Evolutionary conservation across 64 coral and sea anemone species (phyloP), one percentile per base, ranked within the genome.

Genomic region (Montipora efflorescens): DNA sequence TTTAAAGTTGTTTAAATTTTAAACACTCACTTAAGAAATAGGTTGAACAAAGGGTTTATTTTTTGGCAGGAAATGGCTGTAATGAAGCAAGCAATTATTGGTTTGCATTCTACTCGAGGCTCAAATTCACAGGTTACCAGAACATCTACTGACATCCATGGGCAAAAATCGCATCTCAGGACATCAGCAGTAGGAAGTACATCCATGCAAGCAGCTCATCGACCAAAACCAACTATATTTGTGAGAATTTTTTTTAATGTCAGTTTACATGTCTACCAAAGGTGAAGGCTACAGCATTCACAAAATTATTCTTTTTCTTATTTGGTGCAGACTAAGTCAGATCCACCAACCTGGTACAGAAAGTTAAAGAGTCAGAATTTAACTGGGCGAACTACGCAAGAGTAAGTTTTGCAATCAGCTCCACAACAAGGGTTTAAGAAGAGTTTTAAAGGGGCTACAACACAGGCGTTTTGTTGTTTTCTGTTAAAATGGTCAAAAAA

Each of bases 1-100:
- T 36, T 36, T 36, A 36, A 36, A 36, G 36, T 36, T 7, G 5
- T 8, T 7, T 57, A 8, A 6, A 57, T 4, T 4, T 57, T 11
- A 57, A 11, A 57, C 53, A 6, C 7, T 57, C 11, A 57, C 6
- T 8, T 57, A 57, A 57, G 0, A 57, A 57, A 57, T 8, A 57
- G 11, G 11, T 57, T 57, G 11, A 57, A 8, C 36, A 57, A 53
- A 20, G 43, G 5, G 7, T 8, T 7, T 4, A 11, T 23, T n/a
- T 48, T 51, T 19, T 51, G 1, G 1, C 53, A 98, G 96, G 96
- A 98, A 73, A 98, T 98, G 92, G 92, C 93, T 1, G 83, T 98
- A 4, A 95, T 98, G 93, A 98, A 95, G 22, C 93, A 95, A 77
- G 93, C 91, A 7, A 86, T 98, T 76, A 87, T 98, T 71, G 96